Conservation (phyloP, 1,140 invertebrate species). For the Ruditapes philippinarum region DNA sequence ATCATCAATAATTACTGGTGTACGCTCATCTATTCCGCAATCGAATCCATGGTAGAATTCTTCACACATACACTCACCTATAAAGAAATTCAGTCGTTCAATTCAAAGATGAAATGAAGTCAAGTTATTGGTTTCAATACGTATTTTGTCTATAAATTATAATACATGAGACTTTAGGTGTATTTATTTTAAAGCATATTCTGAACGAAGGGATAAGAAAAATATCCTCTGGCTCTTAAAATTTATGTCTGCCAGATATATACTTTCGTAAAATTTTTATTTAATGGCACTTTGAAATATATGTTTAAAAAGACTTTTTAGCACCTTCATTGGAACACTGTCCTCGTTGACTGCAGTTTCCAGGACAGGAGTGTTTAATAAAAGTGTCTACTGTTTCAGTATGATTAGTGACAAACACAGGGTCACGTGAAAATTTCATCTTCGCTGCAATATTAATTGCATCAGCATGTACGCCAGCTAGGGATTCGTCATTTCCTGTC, state of each 20-base stretch:
- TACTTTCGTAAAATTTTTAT: not conserved
- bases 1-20: slow-evolving; percentile 35
- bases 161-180: too few species aligned
- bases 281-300: not conserved
- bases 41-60: slow-evolving; percentile 9
- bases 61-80: slow-evolving; percentile 30
- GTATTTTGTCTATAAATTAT: too few species aligned
- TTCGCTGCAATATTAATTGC: not conserved
- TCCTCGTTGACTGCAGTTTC: slow-evolving; percentile 23
- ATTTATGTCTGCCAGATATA: too few species aligned
- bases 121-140: too few species aligned
- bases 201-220: too few species aligned
- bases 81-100: too few species aligned
- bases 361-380: slow-evolving; percentile 7
- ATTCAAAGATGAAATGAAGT: too few species aligned
- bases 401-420: slow-evolving; percentile 24
- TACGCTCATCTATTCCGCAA: slow-evolving; percentile 36
- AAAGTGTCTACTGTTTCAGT: slow-evolving; percentile 21
- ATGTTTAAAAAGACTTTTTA: too few species aligned
- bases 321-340: slow-evolving; percentile 9
- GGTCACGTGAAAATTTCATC: not conserved
- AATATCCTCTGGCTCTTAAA: too few species aligned
- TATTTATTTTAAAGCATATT: too few species aligned
- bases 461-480: slow-evolving; percentile 19
- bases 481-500: not conserved